A percentile compares a stretch with the other conserved stretches of the same genome.
Conservation (phyloP, 2,888 invertebrate species). For the Chymomyza caudatula region DNA sequence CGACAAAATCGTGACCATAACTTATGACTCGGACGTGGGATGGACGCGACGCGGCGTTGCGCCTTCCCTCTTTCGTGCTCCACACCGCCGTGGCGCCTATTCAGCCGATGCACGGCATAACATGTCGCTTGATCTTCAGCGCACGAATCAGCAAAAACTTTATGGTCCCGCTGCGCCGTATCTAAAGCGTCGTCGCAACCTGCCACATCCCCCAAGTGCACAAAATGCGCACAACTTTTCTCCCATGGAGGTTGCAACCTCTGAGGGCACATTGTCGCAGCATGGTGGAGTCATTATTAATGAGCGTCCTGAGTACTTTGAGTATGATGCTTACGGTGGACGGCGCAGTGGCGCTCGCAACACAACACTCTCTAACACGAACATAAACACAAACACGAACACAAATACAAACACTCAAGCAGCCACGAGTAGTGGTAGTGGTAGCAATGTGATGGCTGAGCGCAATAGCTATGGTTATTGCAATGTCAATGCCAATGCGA, state of each 20-base stretch:
- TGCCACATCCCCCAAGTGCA: slow-evolving; percentile 76
- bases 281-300: slow-evolving; percentile 78
- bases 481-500: slow-evolving; percentile 2
- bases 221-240: slow-evolving; percentile 77
- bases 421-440: slow-evolving; percentile 60
- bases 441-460: slow-evolving; percentile 36
- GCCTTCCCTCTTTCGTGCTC: slow-evolving; percentile 73
- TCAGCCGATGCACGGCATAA: slow-evolving; percentile 64
- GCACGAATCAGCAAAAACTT: slow-evolving; percentile 74
- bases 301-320: slow-evolving; percentile 80
- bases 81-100: slow-evolving; percentile 59
- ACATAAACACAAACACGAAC: slow-evolving; percentile 14
- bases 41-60: slow-evolving; percentile 78
- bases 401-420: slow-evolving; percentile 53
- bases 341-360: slow-evolving; percentile 40
- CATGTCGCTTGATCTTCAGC: slow-evolving; percentile 75
- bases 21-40: slow-evolving; percentile 79
- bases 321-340: slow-evolving; percentile 72
- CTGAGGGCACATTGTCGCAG: slow-evolving; percentile 35
- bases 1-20: slow-evolving; percentile 78
- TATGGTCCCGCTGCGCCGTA: slow-evolving; percentile 76
- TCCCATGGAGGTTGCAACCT: slow-evolving; percentile 63
- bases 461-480: slow-evolving; percentile 40
- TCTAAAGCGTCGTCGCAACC: slow-evolving; percentile 73
- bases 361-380: slow-evolving; percentile 18